phyloP scores from a whole-genome alignment of 1,140 invertebrate genomes.

The Lordiphosa stackelbergi region DNA sequence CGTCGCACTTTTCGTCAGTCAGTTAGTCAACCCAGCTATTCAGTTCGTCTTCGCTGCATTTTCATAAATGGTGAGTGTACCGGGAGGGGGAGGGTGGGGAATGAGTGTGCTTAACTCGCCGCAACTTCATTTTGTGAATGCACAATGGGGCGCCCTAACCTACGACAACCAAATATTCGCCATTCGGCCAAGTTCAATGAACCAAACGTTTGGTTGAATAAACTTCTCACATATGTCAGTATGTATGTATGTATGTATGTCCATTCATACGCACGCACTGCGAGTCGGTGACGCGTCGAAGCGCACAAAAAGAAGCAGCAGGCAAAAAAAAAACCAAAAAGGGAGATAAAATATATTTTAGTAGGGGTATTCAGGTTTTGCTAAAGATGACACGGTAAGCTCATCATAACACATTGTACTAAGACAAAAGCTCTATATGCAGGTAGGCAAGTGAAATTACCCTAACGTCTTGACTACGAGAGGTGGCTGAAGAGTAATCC shows the following conservation, averaged over 20 bases:
- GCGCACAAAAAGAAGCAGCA: slow-evolving; percentile 49
- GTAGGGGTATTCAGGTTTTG: slow-evolving; percentile 25
- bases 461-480: too few species aligned
- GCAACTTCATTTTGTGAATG: slow-evolving; percentile 69
- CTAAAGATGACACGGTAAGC: neutral
- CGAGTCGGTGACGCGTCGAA: slow-evolving; percentile 55
- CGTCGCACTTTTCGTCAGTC: slow-evolving; percentile 55
- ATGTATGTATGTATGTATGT: slow-evolving; percentile 9
- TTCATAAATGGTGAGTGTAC: slow-evolving; percentile 36
- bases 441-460: too few species aligned
- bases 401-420: too few species aligned
- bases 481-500: too few species aligned
- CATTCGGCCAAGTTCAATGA: slow-evolving; percentile 74
- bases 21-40: slow-evolving; percentile 29
- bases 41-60: slow-evolving; percentile 53
- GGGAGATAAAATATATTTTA: slow-evolving; percentile 57
- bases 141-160: slow-evolving; percentile 68
- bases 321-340: slow-evolving; percentile 42
- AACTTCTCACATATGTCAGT: slow-evolving; percentile 51
- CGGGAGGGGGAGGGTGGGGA: neutral
- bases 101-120: slow-evolving; percentile 60
- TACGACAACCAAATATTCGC: slow-evolving; percentile 75
- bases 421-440: too few species aligned
- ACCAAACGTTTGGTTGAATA: slow-evolving; percentile 72
- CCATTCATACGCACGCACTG: slow-evolving; percentile 18